Evolutionary conservation across 2,113 vertebrate genomes (phyloP).

Genomic region (Arenaria interpres): DNA sequence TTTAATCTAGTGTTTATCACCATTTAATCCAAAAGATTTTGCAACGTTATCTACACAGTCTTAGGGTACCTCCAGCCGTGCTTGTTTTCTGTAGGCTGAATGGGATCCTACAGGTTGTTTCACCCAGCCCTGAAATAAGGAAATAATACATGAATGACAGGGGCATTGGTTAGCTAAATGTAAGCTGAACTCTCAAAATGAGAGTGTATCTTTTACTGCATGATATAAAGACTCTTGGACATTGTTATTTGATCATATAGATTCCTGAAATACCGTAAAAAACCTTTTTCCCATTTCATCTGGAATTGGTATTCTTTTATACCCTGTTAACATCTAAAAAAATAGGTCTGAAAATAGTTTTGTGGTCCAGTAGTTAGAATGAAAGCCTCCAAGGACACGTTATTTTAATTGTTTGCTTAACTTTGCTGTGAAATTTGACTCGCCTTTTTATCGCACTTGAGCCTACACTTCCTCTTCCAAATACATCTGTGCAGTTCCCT

Average conservation of each 20-base stretch:
- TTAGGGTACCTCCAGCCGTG: background rate
- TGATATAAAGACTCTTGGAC: background rate
- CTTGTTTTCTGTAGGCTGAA: background rate
- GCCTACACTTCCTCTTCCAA: background rate
- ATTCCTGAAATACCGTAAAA: background rate
- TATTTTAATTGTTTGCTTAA: conserved; percentile 2
- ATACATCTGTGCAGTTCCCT: background rate
- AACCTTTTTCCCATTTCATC: background rate
- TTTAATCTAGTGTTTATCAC: background rate
- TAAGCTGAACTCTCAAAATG: background rate
- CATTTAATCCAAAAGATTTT: background rate
- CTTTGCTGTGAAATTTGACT: background rate
- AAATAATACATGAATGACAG: background rate
- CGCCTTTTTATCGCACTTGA: background rate
- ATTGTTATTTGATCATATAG: background rate
- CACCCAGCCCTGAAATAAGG: background rate
- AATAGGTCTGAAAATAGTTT: background rate
- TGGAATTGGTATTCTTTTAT: background rate
- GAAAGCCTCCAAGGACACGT: background rate
- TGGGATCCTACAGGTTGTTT: background rate
- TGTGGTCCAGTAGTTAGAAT: background rate
- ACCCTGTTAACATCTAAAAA: background rate
- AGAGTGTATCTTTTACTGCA: background rate
- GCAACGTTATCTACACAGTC: background rate
- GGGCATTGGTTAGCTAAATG: background rate